A percentile compares a stretch with the other conserved stretches of the same genome.
Conservation (phyloP, 2,113 vertebrate species). For the Crotalus helleri region DNA sequence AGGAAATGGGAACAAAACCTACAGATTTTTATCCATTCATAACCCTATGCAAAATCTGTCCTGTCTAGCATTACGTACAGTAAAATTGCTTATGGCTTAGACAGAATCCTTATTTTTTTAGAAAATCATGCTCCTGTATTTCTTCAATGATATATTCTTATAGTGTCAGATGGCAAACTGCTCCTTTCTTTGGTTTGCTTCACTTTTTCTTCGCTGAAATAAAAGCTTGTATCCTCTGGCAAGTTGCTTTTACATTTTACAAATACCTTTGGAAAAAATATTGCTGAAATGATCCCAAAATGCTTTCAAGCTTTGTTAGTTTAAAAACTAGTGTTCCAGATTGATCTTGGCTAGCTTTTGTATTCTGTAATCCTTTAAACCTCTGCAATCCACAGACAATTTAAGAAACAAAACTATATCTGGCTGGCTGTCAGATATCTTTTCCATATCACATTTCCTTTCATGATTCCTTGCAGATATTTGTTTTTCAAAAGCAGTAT, state of each 20-base stretch:
- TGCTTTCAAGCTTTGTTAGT: constrained; percentile 23
- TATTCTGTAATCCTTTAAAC: neutral
- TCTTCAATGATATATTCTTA: constrained; percentile 24
- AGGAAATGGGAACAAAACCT: neutral
- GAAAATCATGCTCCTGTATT: constrained; percentile 19
- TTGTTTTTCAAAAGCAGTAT: constrained; percentile 32
- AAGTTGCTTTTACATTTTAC: constrained; percentile 20
- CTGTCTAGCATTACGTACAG: neutral
- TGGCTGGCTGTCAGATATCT: neutral
- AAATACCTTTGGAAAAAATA: constrained; percentile 28
- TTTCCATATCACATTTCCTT: constrained; percentile 14
- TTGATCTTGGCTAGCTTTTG: neutral
- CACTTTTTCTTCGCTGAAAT: constrained; percentile 9
- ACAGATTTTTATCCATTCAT: neutral
- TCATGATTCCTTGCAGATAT: constrained; percentile 45
- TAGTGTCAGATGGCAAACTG: constrained; percentile 31
- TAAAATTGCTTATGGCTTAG: neutral
- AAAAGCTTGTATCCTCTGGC: constrained; percentile 4
- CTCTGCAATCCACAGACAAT: neutral
- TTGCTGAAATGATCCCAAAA: constrained; percentile 29
- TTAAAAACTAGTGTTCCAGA: constrained; percentile 30
- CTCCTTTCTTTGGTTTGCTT: neutral
- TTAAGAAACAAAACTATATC: constrained; percentile 26
- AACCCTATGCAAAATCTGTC: neutral
- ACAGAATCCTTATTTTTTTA: neutral